Base-by-base conservation (phyloP, 2,113 vertebrate genomes). In the Cyprinodon variegatus region DNA sequence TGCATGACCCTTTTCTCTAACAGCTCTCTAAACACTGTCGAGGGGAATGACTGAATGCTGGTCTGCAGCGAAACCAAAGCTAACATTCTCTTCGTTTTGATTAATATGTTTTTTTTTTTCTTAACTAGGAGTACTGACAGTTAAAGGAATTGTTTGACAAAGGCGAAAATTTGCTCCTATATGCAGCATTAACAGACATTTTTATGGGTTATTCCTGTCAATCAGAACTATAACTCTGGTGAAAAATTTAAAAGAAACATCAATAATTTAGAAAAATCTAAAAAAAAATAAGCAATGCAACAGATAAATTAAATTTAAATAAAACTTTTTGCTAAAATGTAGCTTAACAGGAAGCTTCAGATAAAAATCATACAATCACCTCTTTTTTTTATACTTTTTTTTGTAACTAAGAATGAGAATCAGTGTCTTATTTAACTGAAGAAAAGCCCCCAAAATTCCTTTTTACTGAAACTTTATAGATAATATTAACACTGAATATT, bases 11-110 rank as follows among this genome's bases (percentile, higher is more conserved):
- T 1, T 41, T 41, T 41, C 9, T 41, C 50, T n/a, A 15, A 45
- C 43, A 45, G 43, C 9, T 10, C 50, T 41, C 41, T 41, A 57
- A 2, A 53, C 50, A n/a, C 50, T 9, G 50, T 53, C 50, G 17
- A 53, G 17, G 17, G 70, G 72, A 59, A 76, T 48, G 72, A 68
- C 14, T 68, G 59, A 81, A 65, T 12, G 57, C 48, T 70, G 75
- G 75, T 76, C 79, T 80, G 71, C 41, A 72, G 50, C 8, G 20
- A 57, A 57, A 57, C 50, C 50, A 57, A 57, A 57, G 50, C 20
- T 20, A 57, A 57, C 50, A 57, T n/a, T 57, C 50, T 57, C 17
- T 57, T n/a, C n/a, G 20, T n/a, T 15, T 57, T 57, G 50, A 57
- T 20, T 57, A n/a, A 57, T n/a, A 9, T 57, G 9, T 3, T 2